These are phyloP conservation scores for Subanguina moxae DNA, from an alignment of 1,140 invertebrate genomes.

Conservation along the genomic window DNA sequence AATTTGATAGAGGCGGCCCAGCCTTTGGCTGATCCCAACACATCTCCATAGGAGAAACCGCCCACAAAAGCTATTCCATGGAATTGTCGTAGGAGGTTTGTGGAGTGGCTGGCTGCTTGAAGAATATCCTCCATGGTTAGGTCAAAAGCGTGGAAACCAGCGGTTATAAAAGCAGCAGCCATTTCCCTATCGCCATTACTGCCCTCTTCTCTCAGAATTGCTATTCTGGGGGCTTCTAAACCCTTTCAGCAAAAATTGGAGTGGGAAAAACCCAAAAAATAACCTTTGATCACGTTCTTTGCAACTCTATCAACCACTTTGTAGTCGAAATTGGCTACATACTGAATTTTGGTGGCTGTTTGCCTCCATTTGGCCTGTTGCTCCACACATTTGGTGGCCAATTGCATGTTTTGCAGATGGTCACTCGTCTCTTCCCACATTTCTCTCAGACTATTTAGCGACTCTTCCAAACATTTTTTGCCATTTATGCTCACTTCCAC, in stretches of 20 bases:
- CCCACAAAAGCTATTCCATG: slow-evolving; percentile 87
- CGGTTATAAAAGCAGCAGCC: slow-evolving; percentile 83
- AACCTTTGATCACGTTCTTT: not conserved
- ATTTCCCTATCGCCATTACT: slow-evolving; percentile 94
- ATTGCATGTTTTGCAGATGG: slow-evolving; percentile 75
- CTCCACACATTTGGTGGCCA: slow-evolving; percentile 72
- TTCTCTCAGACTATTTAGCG: slow-evolving; percentile 69
- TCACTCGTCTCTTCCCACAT: slow-evolving; percentile 95
- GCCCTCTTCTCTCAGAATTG: slow-evolving; percentile 90
- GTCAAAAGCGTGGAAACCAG: slow-evolving; percentile 84
- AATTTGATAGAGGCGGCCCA: slow-evolving; percentile 88
- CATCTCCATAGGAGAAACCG: slow-evolving; percentile 96
- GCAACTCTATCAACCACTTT: slow-evolving; percentile 50
- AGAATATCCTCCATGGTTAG: slow-evolving; percentile 84
- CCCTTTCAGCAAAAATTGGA: no score
- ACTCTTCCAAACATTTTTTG: slow-evolving; percentile 66
- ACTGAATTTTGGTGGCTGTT: slow-evolving; percentile 56
- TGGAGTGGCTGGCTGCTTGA: slow-evolving; percentile 62
- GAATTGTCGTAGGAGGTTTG: slow-evolving; percentile 69
- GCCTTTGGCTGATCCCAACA: slow-evolving; percentile 87
- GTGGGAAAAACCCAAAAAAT: no score
- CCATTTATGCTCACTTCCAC: slow-evolving; percentile 67
- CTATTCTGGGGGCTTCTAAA: slow-evolving; percentile 67
- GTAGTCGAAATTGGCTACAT: slow-evolving; percentile 70
- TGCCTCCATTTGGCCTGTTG: slow-evolving; percentile 66